Base-by-base conservation (phyloP, 2,113 vertebrate species). In the Chloropsis hardwickii region DNA sequence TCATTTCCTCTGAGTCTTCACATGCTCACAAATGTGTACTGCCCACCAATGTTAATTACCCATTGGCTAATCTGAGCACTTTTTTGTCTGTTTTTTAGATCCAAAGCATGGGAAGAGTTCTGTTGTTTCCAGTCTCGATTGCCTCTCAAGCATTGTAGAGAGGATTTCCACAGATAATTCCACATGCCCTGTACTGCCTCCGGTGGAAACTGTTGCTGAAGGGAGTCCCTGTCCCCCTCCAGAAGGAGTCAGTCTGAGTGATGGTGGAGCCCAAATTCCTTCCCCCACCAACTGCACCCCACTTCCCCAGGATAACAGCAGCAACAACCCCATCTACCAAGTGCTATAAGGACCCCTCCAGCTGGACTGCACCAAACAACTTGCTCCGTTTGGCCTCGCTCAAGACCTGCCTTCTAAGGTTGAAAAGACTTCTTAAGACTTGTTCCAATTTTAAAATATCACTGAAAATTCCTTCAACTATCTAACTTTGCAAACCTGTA, bases 101-200 rank as follows among this genome's bases (percentile, higher is more conserved):
- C 81, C 98, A 90, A 98, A 97, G 66, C 98, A 98, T 51, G 98
- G 98, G 44, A 99, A 99, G 81, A 98, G 94, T 88, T 97, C 98
- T 2, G 98, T 99, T 27, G 98, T 99, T 65, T 99, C 99, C 90
- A 99, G 99, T 88, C 98, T 99, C 12, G 99, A 99, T 65, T 99
- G 99, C 80, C 98, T 99, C 90, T 99, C 99, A 84, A 99, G 99
- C 98, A 99, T 99, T 61, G 99, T 99, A 87, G 99, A 99, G 98
- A 98, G 99, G 81, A 99, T 99, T 98, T 99, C 99, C 76, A 99
- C 99, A 5, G 99, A 99, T 39, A 98, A 95, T 76, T 97, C 98
- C 50, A 94, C 98, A 0, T 98, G 98, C 42, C 97, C 98, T 14
- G 33, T 97, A 47, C 82, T 98, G 66, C 97, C 98, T 61, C 74